A percentile compares a stretch with the other conserved stretches of the same genome.
Evolutionary conservation across 2,113 vertebrate species (phyloP).

Genomic region (Chloebia gouldiae): DNA sequence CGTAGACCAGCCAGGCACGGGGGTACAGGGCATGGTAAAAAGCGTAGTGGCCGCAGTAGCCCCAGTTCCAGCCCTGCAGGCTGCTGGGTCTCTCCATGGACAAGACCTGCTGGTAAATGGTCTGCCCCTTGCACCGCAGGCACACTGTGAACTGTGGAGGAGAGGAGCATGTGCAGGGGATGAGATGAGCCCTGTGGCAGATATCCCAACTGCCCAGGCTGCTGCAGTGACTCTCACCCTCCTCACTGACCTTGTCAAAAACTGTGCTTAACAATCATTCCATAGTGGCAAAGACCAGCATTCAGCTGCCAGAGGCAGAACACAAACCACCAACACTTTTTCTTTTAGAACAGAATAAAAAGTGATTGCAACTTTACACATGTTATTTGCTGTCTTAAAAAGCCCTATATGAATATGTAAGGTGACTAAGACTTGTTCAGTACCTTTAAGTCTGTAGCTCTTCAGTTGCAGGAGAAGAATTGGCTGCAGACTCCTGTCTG

Average conservation of each 20-base stretch:
- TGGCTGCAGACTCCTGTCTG: too few species aligned
- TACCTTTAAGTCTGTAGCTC: too few species aligned
- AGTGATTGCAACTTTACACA: too few species aligned
- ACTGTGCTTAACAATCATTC: too few species aligned
- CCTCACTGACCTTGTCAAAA: not conserved
- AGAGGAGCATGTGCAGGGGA: not conserved
- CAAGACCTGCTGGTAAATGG: constrained; percentile 94
- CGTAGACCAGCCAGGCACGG: constrained; percentile 93
- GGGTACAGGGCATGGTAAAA: constrained; percentile 97
- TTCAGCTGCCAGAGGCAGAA: constrained; percentile 97
- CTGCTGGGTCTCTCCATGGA: constrained; percentile 84
- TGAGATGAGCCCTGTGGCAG: not conserved
- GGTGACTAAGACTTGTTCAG: too few species aligned
- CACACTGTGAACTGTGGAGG: constrained; percentile 90
- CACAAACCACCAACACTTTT: too few species aligned
- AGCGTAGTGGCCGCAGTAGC: constrained; percentile 89
- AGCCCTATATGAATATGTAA: too few species aligned
- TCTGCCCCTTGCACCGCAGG: constrained; percentile 87
- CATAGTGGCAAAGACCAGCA: constrained; percentile 92
- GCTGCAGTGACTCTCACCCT: fast-evolving
- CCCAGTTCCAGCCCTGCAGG: constrained; percentile 96
- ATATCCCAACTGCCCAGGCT: not conserved
- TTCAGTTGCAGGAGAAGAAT: too few species aligned
- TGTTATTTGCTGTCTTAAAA: too few species aligned
- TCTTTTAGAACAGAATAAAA: too few species aligned